Evolutionary conservation across 2,113 vertebrate species (phyloP).

Genomic region (Proterorhinus semilunaris): DNA sequence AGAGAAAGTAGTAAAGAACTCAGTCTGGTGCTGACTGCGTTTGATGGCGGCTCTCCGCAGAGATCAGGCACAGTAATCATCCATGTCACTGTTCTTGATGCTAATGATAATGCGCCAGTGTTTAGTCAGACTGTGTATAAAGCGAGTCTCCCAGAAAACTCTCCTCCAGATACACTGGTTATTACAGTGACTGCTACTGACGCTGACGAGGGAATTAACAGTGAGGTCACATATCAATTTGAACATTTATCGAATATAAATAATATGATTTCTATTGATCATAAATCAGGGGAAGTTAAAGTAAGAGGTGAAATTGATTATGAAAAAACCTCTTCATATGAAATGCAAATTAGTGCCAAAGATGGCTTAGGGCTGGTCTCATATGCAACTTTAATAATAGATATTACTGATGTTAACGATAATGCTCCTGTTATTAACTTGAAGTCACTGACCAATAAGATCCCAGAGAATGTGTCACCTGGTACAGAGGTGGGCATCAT

Average conservation of each 20-base stretch:
- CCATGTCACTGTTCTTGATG: conserved; percentile 61
- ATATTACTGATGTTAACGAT: conserved; percentile 72
- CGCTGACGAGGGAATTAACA: conserved; percentile 71
- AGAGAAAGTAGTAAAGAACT: conserved; percentile 41
- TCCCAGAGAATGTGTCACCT: neutral
- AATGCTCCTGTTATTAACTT: conserved; percentile 67
- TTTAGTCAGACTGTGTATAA: conserved; percentile 60
- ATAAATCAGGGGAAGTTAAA: too few species aligned
- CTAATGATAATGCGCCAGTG: conserved; percentile 70
- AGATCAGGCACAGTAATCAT: conserved; percentile 60
- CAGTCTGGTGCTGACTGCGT: conserved; percentile 32
- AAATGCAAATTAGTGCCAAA: conserved; percentile 71
- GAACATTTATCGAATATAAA: too few species aligned
- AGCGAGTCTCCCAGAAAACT: conserved; percentile 54
- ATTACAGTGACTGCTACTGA: conserved; percentile 73
- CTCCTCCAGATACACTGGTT: conserved; percentile 34
- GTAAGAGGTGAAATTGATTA: conserved; percentile 64
- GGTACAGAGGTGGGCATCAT: too few species aligned
- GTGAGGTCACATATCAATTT: too few species aligned
- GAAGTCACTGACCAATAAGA: conserved; percentile 58
- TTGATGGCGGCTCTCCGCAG: conserved; percentile 64
- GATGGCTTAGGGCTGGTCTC: conserved; percentile 74
- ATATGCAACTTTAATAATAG: conserved; percentile 69
- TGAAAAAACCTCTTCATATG: conserved; percentile 65
- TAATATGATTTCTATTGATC: too few species aligned